These are phyloP conservation scores for Cartodere bifasciata DNA, from an alignment of 2,888 invertebrate genomes.

Conservation along the genomic window DNA sequence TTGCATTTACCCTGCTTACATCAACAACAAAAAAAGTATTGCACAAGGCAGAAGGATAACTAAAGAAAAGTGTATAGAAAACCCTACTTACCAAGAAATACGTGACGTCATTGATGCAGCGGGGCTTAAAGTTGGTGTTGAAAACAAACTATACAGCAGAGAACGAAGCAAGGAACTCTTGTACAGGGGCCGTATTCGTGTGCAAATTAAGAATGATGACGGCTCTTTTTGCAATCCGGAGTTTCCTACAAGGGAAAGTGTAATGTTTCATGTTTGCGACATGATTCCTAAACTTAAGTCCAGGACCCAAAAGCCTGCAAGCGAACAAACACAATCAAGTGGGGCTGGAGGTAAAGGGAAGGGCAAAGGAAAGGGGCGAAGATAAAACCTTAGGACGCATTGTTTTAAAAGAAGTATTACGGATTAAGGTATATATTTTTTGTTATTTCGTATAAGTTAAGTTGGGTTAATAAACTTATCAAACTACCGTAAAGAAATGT, in stretches of 20 bases:
- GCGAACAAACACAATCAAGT: constrained; percentile 24
- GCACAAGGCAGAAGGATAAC: constrained; percentile 80
- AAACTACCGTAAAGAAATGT: no score
- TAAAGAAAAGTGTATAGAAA: constrained; percentile 80
- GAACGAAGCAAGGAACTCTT: constrained; percentile 84
- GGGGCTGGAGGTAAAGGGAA: constrained; percentile 22
- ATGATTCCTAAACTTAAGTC: constrained; percentile 86
- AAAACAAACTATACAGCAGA: constrained; percentile 83
- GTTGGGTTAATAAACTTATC: no score
- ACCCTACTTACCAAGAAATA: constrained; percentile 92
- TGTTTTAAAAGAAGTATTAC: no score
- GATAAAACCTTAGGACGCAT: no score
- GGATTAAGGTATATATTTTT: no score
- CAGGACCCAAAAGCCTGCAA: constrained; percentile 45
- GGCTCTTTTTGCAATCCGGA: constrained; percentile 59
- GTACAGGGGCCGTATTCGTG: constrained; percentile 76
- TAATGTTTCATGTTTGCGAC: constrained; percentile 65
- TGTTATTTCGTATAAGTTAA: no score
- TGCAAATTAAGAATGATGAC: constrained; percentile 86
- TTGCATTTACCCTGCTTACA: constrained; percentile 91
- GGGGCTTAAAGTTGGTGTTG: constrained; percentile 75
- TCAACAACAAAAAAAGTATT: constrained; percentile 85
- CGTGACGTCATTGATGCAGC: constrained; percentile 78
- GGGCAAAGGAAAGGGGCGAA: constrained; percentile 26
- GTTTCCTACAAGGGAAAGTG: constrained; percentile 61